A percentile compares a stretch with the other conserved stretches of the same genome.
phyloP scores from a whole-genome alignment of 2,797 vertebrate genomes.

The Psittacula derbiana region DNA sequence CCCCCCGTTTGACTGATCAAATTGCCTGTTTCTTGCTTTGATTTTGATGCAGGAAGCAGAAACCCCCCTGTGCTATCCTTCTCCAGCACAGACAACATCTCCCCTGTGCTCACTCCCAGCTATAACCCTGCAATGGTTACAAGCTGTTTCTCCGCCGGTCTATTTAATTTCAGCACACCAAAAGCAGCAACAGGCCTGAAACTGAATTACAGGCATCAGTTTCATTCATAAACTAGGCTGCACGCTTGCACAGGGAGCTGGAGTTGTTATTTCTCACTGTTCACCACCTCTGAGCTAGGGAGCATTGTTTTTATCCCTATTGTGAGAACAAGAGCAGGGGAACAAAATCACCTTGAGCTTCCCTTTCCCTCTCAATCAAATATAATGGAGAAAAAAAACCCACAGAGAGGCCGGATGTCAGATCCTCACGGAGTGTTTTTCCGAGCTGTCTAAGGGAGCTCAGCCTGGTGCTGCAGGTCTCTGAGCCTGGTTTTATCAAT shows the following conservation, averaged over 20 bases:
- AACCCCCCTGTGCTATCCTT: neutral
- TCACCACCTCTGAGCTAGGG: neutral
- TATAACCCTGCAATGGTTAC: accelerated
- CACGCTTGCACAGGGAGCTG: neutral
- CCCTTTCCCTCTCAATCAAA: conserved; percentile 46
- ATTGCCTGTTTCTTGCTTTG: neutral
- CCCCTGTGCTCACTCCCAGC: neutral
- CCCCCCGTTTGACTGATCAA: neutral
- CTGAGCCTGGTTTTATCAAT: conserved; percentile 68
- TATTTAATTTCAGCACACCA: neutral
- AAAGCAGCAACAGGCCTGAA: neutral
- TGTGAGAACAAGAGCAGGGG: conserved; percentile 33
- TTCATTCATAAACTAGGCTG: conserved; percentile 51
- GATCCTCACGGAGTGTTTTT: conserved; percentile 17
- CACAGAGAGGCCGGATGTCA: neutral
- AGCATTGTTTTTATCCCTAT: conserved; percentile 68
- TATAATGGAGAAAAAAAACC: conserved; percentile 9
- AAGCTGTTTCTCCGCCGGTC: neutral
- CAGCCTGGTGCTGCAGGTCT: conserved; percentile 4
- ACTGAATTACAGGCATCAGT: neutral
- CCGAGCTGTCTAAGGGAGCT: neutral
- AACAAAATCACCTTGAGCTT: conserved; percentile 1
- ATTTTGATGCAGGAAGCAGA: neutral
- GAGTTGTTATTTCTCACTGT: conserved; percentile 43
- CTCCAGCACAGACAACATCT: neutral